Evolutionary conservation across 2,888 invertebrate genomes (phyloP).

Genomic region (Noctua janthe): DNA sequence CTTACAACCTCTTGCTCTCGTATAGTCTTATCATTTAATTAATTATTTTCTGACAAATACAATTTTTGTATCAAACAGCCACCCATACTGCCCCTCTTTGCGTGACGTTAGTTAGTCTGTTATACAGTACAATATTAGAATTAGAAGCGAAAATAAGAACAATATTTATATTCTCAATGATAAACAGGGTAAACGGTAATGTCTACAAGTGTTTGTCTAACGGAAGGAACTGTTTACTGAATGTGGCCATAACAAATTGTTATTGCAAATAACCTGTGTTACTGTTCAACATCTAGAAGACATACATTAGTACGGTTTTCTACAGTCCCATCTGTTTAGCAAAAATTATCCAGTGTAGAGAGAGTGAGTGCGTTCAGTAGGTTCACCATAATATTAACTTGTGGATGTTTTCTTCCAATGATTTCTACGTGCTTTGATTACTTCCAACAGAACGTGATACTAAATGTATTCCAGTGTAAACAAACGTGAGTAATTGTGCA

Average conservation of each 20-base stretch:
- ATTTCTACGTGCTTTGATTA: constrained; percentile 74
- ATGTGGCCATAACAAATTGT: constrained; percentile 59
- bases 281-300: constrained; percentile 51
- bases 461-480: constrained; percentile 75
- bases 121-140: constrained; percentile 40
- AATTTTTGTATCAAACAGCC: constrained; percentile 62
- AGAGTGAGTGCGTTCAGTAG: constrained; percentile 36
- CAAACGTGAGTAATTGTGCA: constrained; percentile 77
- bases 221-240: constrained; percentile 56
- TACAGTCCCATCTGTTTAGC: constrained; percentile 29
- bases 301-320: constrained; percentile 37
- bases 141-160: constrained; percentile 39
- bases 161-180: constrained; percentile 50
- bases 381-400: constrained; percentile 62
- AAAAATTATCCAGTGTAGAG: constrained; percentile 37
- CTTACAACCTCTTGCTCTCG: constrained; percentile 73
- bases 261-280: constrained; percentile 46
- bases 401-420: constrained; percentile 63
- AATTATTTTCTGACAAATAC: constrained; percentile 70
- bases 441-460: constrained; percentile 72
- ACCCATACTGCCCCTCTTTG: constrained; percentile 62
- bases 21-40: constrained; percentile 76
- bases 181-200: constrained; percentile 40
- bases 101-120: constrained; percentile 43
- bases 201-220: constrained; percentile 51